These are phyloP conservation scores for Daktulosphaira vitifoliae DNA, from an alignment of 1,140 invertebrate genomes.

Conservation along the genomic window DNA sequence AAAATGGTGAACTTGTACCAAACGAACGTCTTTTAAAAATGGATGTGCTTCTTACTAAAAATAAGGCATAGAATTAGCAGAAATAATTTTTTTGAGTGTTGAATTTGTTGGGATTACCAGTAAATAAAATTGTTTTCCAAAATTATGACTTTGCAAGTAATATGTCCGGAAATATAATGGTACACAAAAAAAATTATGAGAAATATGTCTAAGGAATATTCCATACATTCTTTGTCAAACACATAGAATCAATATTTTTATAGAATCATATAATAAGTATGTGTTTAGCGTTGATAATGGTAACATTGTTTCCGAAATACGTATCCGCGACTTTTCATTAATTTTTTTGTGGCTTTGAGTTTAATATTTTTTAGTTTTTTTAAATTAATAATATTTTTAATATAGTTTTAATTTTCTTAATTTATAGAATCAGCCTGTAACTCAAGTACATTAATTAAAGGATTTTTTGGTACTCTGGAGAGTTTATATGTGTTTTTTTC, in stretches of 20 bases:
- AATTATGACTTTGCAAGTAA: not conserved
- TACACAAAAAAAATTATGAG: not conserved
- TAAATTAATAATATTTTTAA: no score
- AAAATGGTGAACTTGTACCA: slow-evolving; percentile 15
- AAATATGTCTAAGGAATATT: not conserved
- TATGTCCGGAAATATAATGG: not conserved
- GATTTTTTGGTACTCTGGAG: slow-evolving; percentile 5
- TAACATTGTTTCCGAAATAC: no score
- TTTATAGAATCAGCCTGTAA: no score
- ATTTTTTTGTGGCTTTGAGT: no score
- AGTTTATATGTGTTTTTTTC: slow-evolving; percentile 6
- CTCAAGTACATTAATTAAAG: slow-evolving; percentile 2
- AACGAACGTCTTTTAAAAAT: slow-evolving; percentile 25
- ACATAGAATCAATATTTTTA: slow-evolving; percentile 15
- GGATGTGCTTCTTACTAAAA: slow-evolving; percentile 24
- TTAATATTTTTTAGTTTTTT: no score
- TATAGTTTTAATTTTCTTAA: no score
- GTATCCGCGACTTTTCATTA: no score
- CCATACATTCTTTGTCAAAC: not conserved
- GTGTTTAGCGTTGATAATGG: no score
- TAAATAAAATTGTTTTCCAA: not conserved
- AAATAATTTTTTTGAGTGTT: slow-evolving; percentile 15
- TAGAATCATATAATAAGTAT: no score
- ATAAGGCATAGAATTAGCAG: slow-evolving; percentile 8
- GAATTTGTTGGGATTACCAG: not conserved